phyloP scores from a whole-genome alignment of 2,888 invertebrate species.

The Helleia helle region DNA sequence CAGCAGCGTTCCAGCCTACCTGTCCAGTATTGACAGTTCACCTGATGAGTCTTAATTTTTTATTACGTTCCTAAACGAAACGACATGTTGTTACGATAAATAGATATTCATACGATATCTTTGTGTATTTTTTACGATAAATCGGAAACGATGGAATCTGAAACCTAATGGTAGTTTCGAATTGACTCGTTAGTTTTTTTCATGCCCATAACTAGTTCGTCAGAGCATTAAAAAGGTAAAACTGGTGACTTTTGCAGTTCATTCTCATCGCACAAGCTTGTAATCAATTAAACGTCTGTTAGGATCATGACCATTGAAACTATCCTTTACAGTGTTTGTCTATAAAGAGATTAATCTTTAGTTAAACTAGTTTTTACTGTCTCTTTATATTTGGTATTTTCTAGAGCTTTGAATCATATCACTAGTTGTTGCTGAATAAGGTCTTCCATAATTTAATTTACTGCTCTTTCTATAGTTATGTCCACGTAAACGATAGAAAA shows the following conservation, averaged over 20 bases:
- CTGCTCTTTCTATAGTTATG: no score
- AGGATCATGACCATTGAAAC: background rate
- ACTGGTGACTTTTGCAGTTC: constrained; percentile 12
- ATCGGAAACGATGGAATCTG: constrained; percentile 9
- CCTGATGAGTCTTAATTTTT: constrained; percentile 5
- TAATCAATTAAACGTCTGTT: background rate
- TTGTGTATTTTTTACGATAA: constrained; percentile 10
- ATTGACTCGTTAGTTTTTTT: constrained; percentile 20
- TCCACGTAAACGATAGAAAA: no score
- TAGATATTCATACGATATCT: background rate
- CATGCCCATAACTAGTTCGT: constrained; percentile 5
- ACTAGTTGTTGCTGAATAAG: background rate
- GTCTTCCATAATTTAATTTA: background rate
- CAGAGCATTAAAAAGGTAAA: constrained; percentile 11
- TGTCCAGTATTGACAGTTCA: no score
- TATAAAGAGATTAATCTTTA: background rate
- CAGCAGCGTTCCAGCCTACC: no score
- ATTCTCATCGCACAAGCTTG: background rate
- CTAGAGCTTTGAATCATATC: constrained; percentile 1
- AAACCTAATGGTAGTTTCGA: constrained; percentile 17
- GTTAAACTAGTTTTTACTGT: background rate
- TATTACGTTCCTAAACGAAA: constrained; percentile 5
- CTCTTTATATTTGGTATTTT: background rate
- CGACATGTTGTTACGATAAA: constrained; percentile 10
- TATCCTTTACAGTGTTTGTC: background rate